Evolutionary conservation across 1,140 invertebrate species (phyloP), one percentile per base, ranked within the genome.

Genomic region (Ericerus pela): DNA sequence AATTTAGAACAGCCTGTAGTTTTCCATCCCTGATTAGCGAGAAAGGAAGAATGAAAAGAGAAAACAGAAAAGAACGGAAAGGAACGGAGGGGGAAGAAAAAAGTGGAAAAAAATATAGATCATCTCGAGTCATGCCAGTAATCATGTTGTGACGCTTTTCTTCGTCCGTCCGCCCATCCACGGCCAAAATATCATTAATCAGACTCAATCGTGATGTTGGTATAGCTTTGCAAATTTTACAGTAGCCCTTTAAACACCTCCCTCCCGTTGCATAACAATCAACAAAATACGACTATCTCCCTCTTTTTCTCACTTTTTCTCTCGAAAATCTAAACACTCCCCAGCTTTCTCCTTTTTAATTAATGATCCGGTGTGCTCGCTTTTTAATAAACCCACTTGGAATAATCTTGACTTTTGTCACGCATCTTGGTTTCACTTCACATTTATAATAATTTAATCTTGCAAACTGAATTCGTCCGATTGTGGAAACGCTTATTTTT

Each of bases 391-490:
- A 47, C 41, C 41, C 41, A 47, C 41, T 47, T 14, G 41, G 41
- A 47, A 47, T 47, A 47, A 47, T 47, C 41, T 47, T 47, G 41
- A 47, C 41, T 47, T 47, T 47, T 47, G 41, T 47, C 41, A 47
- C 41, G 41, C 41, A 24, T 47, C 41, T 47, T 24, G 41, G 41
- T 47, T 47, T 47, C 16, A 24, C 41, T 47, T 24, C 20, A 24
- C 41, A 47, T 47, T 47, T 47, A 22, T 22, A 22, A 47, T 47
- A 47, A 47, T 47, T 47, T 47, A 47, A 47, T 47, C 41, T 47
- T 10, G 41, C 41, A n/a, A n/a, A n/a, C n/a, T n/a, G 41, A 47
- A 47, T 47, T 47, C 41, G 41, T 22, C 41, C 37, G 37, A 41
- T 41, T 41, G 37, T 41, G 37, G 20, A 16, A 16, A 41, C 37